Evolutionary conservation across 2,113 vertebrate species (phyloP), one percentile per base, ranked within the genome.

Genomic region (Sclerurus mexicanus): DNA sequence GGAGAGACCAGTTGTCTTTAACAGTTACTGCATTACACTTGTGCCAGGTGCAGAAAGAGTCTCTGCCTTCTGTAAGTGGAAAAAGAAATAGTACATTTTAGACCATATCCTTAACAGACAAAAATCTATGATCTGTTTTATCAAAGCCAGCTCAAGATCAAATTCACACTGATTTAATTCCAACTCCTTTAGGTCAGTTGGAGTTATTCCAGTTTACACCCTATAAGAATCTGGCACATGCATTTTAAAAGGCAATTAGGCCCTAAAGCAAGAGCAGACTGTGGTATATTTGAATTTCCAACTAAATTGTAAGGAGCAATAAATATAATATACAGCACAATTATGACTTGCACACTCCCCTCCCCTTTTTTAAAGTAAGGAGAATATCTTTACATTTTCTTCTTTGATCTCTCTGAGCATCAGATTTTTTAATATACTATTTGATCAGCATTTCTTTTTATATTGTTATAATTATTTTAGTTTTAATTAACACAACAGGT

Each of bases 101-200:
- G 80, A 79, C 67, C 23, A 12, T 76, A 68, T 53, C 44, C 81
- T 80, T 85, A 95, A 90, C 91, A 91, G 91, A 89, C 85, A 96
- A 66, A 92, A 94, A 89, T 91, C 94, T 94, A 2, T 74, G 81
- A 96, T 96, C 91, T 95, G 27, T 78, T 95, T 80, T 94, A 92
- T 93, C 91, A 96, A 96, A 95, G 93, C 81, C 78, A 79, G 85
- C 66, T 91, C 63, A 69, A 87, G 89, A 97, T 95, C 93, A 96
- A 96, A 96, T 92, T 35, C 79, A 93, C 47, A n/a, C 67, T 77
- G 67, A 91, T 95, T 87, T 96, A 79, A 93, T 90, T 94, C 90
- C 95, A 95, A 74, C 46, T 86, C 90, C 85, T 90, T 85, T 81
- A 93, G 78, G 87, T 95, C 90, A 80, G 19, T 85, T 96, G 93